Evolutionary conservation across 2,113 vertebrate genomes (phyloP).

Genomic region (Canis aureus): DNA sequence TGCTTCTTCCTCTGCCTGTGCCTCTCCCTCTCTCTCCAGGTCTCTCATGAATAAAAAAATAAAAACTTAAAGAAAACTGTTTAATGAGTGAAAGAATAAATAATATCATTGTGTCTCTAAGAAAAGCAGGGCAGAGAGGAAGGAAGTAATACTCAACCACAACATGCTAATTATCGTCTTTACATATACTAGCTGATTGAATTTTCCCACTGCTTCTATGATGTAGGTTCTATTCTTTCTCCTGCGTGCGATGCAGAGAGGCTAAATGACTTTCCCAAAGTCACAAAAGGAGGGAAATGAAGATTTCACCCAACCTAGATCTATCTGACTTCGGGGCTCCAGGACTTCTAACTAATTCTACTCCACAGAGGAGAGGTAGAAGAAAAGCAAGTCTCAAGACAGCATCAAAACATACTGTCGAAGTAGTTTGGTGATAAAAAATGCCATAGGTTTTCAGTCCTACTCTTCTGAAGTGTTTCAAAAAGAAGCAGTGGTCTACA

Average conservation of each 20-base stretch:
- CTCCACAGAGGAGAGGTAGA: background rate
- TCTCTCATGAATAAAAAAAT: too few species aligned
- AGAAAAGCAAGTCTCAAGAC: background rate
- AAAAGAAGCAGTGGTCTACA: background rate
- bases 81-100: background rate
- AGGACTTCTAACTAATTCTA: background rate
- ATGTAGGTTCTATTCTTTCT: background rate
- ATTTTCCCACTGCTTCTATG: background rate
- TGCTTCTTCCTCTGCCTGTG: too few species aligned
- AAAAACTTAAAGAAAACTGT: background rate
- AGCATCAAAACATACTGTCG: background rate
- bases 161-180: background rate
- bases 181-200: background rate
- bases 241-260: background rate
- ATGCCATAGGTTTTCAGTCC: background rate
- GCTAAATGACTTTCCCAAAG: background rate
- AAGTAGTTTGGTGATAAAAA: background rate
- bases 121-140: background rate
- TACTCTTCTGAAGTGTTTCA: constrained; percentile 18
- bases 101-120: background rate
- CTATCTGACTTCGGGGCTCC: background rate
- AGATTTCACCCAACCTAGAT: background rate
- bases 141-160: background rate
- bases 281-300: background rate
- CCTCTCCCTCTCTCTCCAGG: too few species aligned